Conservation (phyloP, 2,888 invertebrate species). For the Epinotia ramella region DNA sequence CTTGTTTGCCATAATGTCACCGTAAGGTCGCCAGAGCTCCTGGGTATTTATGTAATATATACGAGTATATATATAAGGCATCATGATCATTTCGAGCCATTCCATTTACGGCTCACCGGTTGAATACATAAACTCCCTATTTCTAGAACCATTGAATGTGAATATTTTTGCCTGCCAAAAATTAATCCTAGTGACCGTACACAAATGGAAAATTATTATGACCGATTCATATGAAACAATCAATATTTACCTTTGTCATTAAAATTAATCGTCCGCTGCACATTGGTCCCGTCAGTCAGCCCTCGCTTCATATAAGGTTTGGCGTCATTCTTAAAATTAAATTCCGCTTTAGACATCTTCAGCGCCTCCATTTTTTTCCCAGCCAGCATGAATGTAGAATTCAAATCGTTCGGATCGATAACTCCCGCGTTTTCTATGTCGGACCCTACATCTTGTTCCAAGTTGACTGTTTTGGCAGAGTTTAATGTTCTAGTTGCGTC, state of each 20-base stretch:
- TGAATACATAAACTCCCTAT: too few species aligned
- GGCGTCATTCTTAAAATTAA: slow-evolving; percentile 33
- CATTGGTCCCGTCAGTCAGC: slow-evolving; percentile 72
- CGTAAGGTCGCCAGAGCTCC: too few species aligned
- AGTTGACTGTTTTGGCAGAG: slow-evolving; percentile 74
- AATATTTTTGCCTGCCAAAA: too few species aligned
- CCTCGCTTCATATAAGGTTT: slow-evolving; percentile 62
- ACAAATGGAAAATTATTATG: neutral
- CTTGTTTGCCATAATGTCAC: too few species aligned
- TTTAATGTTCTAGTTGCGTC: slow-evolving; percentile 67
- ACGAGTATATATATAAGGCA: too few species aligned
- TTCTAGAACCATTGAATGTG: too few species aligned
- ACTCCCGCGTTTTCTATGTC: slow-evolving; percentile 63
- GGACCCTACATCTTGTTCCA: slow-evolving; percentile 56
- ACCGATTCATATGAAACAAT: neutral
- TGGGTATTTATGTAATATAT: too few species aligned
- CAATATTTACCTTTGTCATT: slow-evolving; percentile 66
- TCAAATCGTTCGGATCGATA: slow-evolving; percentile 72
- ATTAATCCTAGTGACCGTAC: too few species aligned
- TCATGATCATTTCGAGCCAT: too few species aligned
- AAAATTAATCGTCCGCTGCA: slow-evolving; percentile 64
- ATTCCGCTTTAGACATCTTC: slow-evolving; percentile 61
- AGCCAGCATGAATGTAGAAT: slow-evolving; percentile 78
- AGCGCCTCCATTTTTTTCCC: slow-evolving; percentile 63
- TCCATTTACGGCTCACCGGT: too few species aligned